Base-by-base conservation (phyloP, 2,888 invertebrate species). In the Apotomis turbidana region DNA sequence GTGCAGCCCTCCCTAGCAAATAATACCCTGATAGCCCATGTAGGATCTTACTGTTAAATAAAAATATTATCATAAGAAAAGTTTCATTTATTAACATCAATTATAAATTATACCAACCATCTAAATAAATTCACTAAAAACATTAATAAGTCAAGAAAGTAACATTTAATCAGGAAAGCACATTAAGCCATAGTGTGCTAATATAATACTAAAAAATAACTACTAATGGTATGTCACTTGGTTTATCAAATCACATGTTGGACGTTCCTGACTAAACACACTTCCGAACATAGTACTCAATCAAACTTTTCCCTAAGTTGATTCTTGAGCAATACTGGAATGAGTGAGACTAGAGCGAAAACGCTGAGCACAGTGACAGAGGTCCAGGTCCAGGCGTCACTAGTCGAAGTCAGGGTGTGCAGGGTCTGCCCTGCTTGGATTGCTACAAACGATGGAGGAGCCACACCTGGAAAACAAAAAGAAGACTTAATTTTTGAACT, bases 371-470 rank as follows among this genome's bases (percentile, higher is more conserved):
- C 91, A 12, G 95, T 90, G 68, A 99, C 91, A n/a, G 98, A 98
- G 10, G 95, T 96, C 96, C 97, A 97, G 0, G 98, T 98, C 92
- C 98, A 96, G 0, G 98, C 97, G 78, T 97, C 97, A 78, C 96
- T 96, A 0, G 97, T 97, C 4, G 97, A 97, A 0, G 98, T 97
- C 91, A 99, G 94, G 78, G 97, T 96, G 83, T 99, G 97, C 60
- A 99, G 93, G 0, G 99, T 99, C 85, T 98, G 98, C 12, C 99
- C 99, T 10, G 99, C 98, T 93, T 99, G 98, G 80, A 99, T 99
- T 10, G 99, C 99, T 41, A 99, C 96, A 87, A 99, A 97, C 0
- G 99, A 99, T 4, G 99, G 99, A 60, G 99, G 99, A 0, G 98
- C 98, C 10, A 99, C 99, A 76, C 99, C 97, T 96, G 83, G n/a